These are phyloP conservation scores for Entelurus aequoreus DNA, from an alignment of 2,113 vertebrate genomes.

Conservation along the genomic window DNA sequence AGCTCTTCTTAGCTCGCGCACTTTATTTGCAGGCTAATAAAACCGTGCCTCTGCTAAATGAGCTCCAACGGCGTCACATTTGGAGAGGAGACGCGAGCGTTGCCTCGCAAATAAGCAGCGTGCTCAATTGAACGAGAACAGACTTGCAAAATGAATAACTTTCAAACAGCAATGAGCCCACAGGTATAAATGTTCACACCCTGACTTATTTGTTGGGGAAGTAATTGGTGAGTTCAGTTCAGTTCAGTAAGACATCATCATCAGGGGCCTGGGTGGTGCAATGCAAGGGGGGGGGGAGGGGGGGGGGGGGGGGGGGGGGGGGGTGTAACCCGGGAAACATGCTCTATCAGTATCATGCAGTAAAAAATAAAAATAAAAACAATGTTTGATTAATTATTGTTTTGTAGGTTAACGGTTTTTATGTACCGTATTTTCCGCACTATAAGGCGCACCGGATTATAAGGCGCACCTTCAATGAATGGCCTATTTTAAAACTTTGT, in stretches of 20 bases:
- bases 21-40: constrained; percentile 65
- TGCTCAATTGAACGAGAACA: constrained; percentile 50
- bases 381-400: too few species aligned
- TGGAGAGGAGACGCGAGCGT: constrained; percentile 47
- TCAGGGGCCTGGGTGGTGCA: too few species aligned
- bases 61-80: constrained; percentile 37
- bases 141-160: constrained; percentile 44
- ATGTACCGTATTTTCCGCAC: too few species aligned
- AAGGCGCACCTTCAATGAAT: too few species aligned
- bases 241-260: background rate
- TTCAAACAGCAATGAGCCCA: background rate
- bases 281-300: too few species aligned
- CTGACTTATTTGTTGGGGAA: background rate
- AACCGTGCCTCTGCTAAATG: constrained; percentile 52
- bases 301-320: too few species aligned
- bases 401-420: too few species aligned
- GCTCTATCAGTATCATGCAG: too few species aligned
- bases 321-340: too few species aligned
- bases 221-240: background rate
- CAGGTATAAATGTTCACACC: background rate
- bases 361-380: too few species aligned
- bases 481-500: too few species aligned
- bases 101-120: constrained; percentile 58
- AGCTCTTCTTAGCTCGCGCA: constrained; percentile 26
- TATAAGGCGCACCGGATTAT: too few species aligned